Percentiles rank a stretch among this genome's conserved stretches.
These are phyloP conservation scores for Manacus vitellinus DNA, from an alignment of 2,113 vertebrate genomes.

Conservation along the genomic window DNA sequence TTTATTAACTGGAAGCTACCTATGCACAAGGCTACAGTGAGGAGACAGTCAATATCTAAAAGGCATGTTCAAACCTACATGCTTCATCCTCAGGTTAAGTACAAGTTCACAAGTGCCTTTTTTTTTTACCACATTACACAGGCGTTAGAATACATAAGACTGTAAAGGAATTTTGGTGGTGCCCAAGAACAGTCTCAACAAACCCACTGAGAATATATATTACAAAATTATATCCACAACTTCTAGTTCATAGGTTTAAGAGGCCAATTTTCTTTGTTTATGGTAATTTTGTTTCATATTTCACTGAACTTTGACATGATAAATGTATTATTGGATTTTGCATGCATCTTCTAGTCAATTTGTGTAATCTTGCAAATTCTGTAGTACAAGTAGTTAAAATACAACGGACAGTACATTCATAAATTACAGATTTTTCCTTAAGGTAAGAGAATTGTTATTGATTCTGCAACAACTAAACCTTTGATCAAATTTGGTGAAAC, in stretches of 20 bases:
- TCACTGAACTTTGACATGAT: slow-evolving; percentile 30
- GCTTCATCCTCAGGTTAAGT: neutral
- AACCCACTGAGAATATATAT: slow-evolving; percentile 15
- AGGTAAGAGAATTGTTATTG: slow-evolving; percentile 13
- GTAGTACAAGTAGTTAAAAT: slow-evolving; percentile 25
- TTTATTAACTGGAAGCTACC: neutral
- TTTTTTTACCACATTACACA: neutral
- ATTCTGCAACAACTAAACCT: slow-evolving; percentile 19
- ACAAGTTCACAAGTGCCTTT: neutral
- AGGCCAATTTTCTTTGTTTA: slow-evolving; percentile 1
- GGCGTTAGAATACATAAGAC: neutral
- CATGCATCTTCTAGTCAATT: neutral
- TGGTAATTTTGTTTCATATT: slow-evolving; percentile 7
- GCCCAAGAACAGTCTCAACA: neutral
- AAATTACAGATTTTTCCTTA: slow-evolving; percentile 11
- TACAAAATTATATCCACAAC: slow-evolving; percentile 10
- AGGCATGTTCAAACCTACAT: neutral
- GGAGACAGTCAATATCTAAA: neutral
- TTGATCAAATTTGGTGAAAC: slow-evolving; percentile 11
- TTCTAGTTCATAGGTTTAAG: slow-evolving; percentile 22
- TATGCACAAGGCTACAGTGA: neutral
- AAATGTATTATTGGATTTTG: slow-evolving; percentile 18
- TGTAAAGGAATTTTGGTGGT: neutral
- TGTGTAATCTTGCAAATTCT: neutral
- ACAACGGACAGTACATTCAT: neutral